Percentiles rank a stretch among this genome's conserved stretches.
phyloP scores from a whole-genome alignment of 2,888 invertebrate genomes.

The Cyclophora albipunctata region DNA sequence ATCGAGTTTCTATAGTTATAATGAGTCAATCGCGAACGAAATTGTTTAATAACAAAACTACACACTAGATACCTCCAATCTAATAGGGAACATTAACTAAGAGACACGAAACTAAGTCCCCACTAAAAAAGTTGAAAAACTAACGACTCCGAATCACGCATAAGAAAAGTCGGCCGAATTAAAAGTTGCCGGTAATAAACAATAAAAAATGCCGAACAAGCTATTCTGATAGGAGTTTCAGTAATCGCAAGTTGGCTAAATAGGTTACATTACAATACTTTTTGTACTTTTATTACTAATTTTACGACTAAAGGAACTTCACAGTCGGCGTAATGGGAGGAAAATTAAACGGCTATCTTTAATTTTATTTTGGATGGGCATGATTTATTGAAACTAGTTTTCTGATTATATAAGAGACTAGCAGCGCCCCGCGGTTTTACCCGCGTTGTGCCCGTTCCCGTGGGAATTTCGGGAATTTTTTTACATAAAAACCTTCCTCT shows the following conservation, averaged over 20 bases:
- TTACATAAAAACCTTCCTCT: too few species aligned
- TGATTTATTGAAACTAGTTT: background rate
- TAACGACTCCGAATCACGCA: slow-evolving; percentile 69
- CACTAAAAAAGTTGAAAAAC: slow-evolving; percentile 61
- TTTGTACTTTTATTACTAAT: slow-evolving; percentile 18
- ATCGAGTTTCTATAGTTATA: too few species aligned
- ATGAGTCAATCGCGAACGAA: background rate
- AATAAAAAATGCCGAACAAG: slow-evolving; percentile 61
- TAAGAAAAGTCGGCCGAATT: slow-evolving; percentile 65
- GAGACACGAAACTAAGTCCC: slow-evolving; percentile 55
- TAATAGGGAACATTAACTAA: slow-evolving; percentile 59
- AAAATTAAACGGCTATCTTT: slow-evolving; percentile 15
- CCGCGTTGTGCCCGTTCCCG: too few species aligned
- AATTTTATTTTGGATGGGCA: background rate
- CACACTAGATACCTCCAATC: slow-evolving; percentile 19
- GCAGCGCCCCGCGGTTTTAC: too few species aligned
- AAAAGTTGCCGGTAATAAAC: slow-evolving; percentile 72
- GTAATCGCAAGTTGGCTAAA: slow-evolving; percentile 39
- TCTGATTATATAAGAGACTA: too few species aligned
- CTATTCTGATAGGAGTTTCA: slow-evolving; percentile 49
- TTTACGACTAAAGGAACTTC: slow-evolving; percentile 14
- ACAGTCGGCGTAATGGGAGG: slow-evolving; percentile 13
- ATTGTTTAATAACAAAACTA: too few species aligned
- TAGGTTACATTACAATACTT: slow-evolving; percentile 21
- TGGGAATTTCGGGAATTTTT: too few species aligned